These are phyloP conservation scores for Dolichopus griseipennis DNA, from an alignment of 2,888 invertebrate species.

Conservation along the genomic window DNA sequence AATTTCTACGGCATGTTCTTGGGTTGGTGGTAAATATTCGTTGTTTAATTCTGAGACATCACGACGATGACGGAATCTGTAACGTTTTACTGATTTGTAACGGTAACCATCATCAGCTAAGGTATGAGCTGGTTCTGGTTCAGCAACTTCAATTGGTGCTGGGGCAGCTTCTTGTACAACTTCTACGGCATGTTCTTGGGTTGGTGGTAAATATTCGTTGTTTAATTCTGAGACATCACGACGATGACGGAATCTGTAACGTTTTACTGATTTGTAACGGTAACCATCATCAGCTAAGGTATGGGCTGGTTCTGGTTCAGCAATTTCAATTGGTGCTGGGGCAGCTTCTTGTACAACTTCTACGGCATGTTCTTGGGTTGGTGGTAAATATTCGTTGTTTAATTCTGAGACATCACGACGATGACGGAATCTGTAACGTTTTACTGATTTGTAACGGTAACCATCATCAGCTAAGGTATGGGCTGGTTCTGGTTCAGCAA, in stretches of 20 bases:
- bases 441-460: constrained; percentile 23
- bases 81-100: neutral
- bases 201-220: constrained; percentile 7
- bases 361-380: constrained; percentile 13
- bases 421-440: constrained; percentile 24
- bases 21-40: constrained; percentile 29
- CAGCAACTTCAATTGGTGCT: neutral
- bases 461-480: constrained; percentile 32
- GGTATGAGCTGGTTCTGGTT: neutral
- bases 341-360: neutral
- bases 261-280: constrained; percentile 29
- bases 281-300: constrained; percentile 30
- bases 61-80: constrained; percentile 17
- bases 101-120: neutral
- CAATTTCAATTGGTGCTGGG: neutral
- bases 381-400: constrained; percentile 28
- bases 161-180: neutral
- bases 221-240: constrained; percentile 30
- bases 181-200: too few relatives aligned
- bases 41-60: constrained; percentile 20
- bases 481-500: constrained; percentile 2
- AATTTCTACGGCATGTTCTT: constrained; percentile 19
- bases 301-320: constrained; percentile 22
- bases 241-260: constrained; percentile 28
- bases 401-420: constrained; percentile 33